phyloP scores from a whole-genome alignment of 1,140 invertebrate genomes.

The Anadara kagoshimensis region DNA sequence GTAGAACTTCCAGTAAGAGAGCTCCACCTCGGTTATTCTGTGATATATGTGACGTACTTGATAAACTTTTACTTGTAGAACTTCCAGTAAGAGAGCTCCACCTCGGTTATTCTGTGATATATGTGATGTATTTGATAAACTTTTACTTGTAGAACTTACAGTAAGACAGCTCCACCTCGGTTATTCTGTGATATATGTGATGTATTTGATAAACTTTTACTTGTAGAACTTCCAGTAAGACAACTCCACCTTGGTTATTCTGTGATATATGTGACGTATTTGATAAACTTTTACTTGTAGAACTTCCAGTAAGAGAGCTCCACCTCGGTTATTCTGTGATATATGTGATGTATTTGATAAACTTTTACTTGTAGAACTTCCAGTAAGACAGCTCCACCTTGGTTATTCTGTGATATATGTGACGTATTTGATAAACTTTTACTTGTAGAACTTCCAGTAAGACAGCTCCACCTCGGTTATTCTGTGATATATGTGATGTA shows the following conservation, averaged over 20 bases:
- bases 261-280: slow-evolving; percentile 81
- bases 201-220: too few relatives aligned
- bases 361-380: slow-evolving; percentile 54
- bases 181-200: slow-evolving; percentile 86
- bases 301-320: slow-evolving; percentile 54
- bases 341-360: too few relatives aligned
- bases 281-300: slow-evolving; percentile 33
- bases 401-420: slow-evolving; percentile 89
- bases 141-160: slow-evolving; percentile 52
- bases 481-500: slow-evolving; percentile 82
- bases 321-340: slow-evolving; percentile 91
- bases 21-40: slow-evolving; percentile 86
- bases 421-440: too few relatives aligned
- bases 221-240: slow-evolving; percentile 54
- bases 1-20: slow-evolving; percentile 52
- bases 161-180: slow-evolving; percentile 75
- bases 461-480: slow-evolving; percentile 80
- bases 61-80: slow-evolving; percentile 39
- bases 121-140: too few relatives aligned
- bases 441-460: slow-evolving; percentile 53
- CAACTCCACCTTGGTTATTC: slow-evolving; percentile 82
- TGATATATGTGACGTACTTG: slow-evolving; percentile 77
- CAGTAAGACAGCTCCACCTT: slow-evolving; percentile 71
- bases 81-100: slow-evolving; percentile 55
- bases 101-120: slow-evolving; percentile 91